Base-by-base conservation (phyloP, 2,888 invertebrate genomes). In the Heliconius charithonia region DNA sequence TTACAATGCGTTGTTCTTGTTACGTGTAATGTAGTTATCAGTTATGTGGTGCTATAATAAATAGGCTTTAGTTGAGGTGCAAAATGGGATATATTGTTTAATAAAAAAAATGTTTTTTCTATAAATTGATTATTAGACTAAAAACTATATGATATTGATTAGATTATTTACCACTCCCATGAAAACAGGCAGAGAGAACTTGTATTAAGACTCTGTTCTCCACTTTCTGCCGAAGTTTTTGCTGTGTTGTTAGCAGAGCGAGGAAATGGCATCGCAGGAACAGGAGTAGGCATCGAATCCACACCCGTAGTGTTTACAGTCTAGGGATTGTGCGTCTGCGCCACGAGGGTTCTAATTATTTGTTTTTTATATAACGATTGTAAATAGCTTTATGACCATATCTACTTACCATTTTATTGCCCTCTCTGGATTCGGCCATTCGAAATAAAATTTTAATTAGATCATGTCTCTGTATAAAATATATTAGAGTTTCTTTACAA, bases 371-470 rank as follows among this genome's bases (percentile, higher is more conserved):
- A 69, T 37, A 32, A 37, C 0, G 41, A 69, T 25, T 41, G 45
- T 25, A 67, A 67, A 67, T 7, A 16, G 37, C 67, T 41, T 45
- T 19, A 19, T 59, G 45, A 6, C 37, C 63, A 12, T 74, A 62
- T 41, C 10, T 41, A 62, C 41, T 27, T 41, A 74, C 25, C 29
- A 63, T 74, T 85, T 85, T 85, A 85, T 82, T 81, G 78, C 81
- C 76, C 72, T 79, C 75, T 84, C 78, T 80, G 70, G 75, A 70
- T 75, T 76, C 75, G 80, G 82, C 80, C 79, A 81, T 83, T 82
- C 69, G 73, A 77, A 83, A 82, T 83, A 76, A 83, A 84, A 83
- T 83, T 84, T 85, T 84, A 85, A 86, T 86, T 83, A 85, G 82
- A 81, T 82, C 82, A 81, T 80, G 82, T 82, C 77, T 78, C 75